Percentiles rank a stretch among this genome's conserved stretches.
phyloP scores from a whole-genome alignment of 1,140 invertebrate genomes.

The Heliconius hewitsoni region DNA sequence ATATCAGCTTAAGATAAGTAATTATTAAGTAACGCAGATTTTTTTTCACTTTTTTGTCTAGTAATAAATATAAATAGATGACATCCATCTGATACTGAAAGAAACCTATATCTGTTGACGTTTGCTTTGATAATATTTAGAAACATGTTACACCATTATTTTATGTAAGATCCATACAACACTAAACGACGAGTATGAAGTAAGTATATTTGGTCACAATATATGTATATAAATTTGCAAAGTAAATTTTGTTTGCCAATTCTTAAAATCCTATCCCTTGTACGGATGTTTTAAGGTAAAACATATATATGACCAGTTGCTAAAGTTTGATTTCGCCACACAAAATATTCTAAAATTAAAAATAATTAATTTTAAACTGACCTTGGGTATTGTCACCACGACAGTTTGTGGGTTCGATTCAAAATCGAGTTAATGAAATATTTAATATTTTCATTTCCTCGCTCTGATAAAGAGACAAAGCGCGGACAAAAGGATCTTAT shows the following conservation, averaged over 20 bases:
- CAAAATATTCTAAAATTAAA: not conserved
- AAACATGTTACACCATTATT: not conserved
- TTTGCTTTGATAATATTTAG: not conserved
- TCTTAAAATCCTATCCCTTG: not conserved
- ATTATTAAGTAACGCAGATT: too few species aligned
- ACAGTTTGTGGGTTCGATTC: too few species aligned
- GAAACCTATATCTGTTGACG: not conserved
- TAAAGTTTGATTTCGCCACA: not conserved
- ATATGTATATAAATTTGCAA: not conserved
- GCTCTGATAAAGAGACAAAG: too few species aligned
- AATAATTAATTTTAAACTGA: too few species aligned
- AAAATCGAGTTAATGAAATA: too few species aligned
- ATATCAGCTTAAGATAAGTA: too few species aligned
- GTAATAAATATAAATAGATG: not conserved
- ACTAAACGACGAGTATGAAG: not conserved
- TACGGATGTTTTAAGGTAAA: not conserved
- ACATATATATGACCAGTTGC: not conserved
- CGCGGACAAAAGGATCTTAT: too few species aligned
- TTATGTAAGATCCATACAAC: conserved; percentile 8
- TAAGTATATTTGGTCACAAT: not conserved
- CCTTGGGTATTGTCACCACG: too few species aligned
- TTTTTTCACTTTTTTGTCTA: not conserved
- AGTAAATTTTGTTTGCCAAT: not conserved
- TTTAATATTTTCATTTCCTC: too few species aligned
- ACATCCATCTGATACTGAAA: not conserved